phyloP scores from a whole-genome alignment of 2,888 invertebrate species.

The Ochropleura plecta region DNA sequence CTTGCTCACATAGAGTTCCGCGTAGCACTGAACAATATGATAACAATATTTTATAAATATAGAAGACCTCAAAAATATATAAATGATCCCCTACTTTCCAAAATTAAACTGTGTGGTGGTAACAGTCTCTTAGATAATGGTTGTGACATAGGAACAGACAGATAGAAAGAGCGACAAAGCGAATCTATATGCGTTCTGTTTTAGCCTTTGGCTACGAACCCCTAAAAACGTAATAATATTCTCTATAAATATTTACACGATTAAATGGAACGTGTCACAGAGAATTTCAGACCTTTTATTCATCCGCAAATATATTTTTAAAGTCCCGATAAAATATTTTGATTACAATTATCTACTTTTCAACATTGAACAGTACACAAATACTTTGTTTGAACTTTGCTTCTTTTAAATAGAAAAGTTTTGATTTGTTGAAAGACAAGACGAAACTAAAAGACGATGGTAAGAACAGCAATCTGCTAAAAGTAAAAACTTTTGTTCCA shows the following conservation, averaged over 20 bases:
- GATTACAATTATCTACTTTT: slow-evolving; percentile 38
- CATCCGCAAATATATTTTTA: slow-evolving; percentile 12
- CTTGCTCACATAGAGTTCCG: too few species aligned
- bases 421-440: slow-evolving; percentile 74
- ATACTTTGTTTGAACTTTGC: slow-evolving; percentile 49
- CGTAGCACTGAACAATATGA: too few species aligned
- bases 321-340: slow-evolving; percentile 25
- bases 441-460: slow-evolving; percentile 65
- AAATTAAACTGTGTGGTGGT: too few species aligned
- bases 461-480: slow-evolving; percentile 72
- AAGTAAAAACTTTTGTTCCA: slow-evolving; percentile 73
- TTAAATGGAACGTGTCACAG: slow-evolving; percentile 43
- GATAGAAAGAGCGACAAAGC: too few species aligned
- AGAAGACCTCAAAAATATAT: too few species aligned
- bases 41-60: too few species aligned
- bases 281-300: slow-evolving; percentile 18
- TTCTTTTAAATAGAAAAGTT: slow-evolving; percentile 73
- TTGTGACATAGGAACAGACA: too few species aligned
- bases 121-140: too few species aligned
- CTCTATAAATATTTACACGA: slow-evolving; percentile 48
- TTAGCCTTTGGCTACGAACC: too few species aligned
- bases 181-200: too few species aligned
- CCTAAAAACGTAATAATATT: slow-evolving; percentile 37
- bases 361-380: slow-evolving; percentile 35
- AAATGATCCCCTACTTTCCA: too few species aligned